A percentile compares a stretch with the other conserved stretches of the same genome.
Evolutionary conservation across 1,140 invertebrate species (phyloP).

Genomic region (Hetaerina americana): DNA sequence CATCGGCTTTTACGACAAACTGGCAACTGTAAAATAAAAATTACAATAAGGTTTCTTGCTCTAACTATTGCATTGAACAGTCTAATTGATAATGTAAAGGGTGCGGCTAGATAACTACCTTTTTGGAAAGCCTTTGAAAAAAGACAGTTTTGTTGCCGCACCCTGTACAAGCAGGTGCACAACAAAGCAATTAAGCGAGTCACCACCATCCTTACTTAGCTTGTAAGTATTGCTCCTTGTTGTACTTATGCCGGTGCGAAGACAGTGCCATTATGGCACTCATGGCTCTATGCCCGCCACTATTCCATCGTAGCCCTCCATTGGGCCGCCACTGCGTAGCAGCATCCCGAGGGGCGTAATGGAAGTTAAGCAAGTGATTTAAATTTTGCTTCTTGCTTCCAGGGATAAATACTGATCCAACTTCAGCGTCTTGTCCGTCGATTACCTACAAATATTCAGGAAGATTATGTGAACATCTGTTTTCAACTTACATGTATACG

Average conservation of each 20-base stretch:
- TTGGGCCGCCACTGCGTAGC: slow-evolving; percentile 11
- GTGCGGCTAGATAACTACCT: neutral
- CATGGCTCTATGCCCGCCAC: slow-evolving; percentile 11
- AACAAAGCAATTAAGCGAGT: neutral
- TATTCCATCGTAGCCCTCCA: slow-evolving; percentile 6
- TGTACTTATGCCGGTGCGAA: slow-evolving; percentile 54
- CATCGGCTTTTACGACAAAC: slow-evolving; percentile 73
- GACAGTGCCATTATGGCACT: slow-evolving; percentile 20
- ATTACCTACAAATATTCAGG: slow-evolving; percentile 25
- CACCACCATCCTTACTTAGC: slow-evolving; percentile 56
- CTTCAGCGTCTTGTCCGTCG: slow-evolving; percentile 50
- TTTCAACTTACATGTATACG: too few species aligned
- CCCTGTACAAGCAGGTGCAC: too few species aligned
- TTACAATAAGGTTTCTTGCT: too few species aligned
- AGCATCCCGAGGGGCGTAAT: slow-evolving; percentile 50
- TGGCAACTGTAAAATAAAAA: slow-evolving; percentile 63
- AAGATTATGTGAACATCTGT: too few species aligned
- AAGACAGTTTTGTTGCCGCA: slow-evolving; percentile 12
- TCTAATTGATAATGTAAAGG: too few species aligned
- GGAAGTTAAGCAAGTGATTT: slow-evolving; percentile 84
- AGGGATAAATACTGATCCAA: slow-evolving; percentile 62
- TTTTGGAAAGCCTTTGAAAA: slow-evolving; percentile 1
- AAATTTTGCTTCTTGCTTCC: slow-evolving; percentile 84
- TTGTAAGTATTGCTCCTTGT: slow-evolving; percentile 86
- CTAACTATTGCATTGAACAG: too few species aligned